These are phyloP conservation scores for Tenthredo distinguenda DNA, from an alignment of 2,888 invertebrate species.

Conservation along the genomic window DNA sequence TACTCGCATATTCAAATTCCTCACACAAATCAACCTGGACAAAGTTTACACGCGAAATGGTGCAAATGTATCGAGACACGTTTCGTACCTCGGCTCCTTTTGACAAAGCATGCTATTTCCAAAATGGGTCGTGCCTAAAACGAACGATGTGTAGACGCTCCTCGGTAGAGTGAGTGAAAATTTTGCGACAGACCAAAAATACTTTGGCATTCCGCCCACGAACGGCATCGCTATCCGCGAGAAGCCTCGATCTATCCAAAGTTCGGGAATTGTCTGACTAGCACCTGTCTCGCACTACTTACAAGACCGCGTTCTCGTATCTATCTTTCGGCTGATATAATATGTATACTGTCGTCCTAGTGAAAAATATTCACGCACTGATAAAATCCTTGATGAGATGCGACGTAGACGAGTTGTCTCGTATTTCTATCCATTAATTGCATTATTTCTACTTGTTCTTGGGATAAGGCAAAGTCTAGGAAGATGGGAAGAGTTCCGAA, in stretches of 20 bases:
- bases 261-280: constrained; percentile 37
- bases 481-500: not conserved
- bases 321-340: not conserved
- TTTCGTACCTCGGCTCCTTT: not conserved
- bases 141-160: constrained; percentile 24
- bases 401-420: not conserved
- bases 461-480: not conserved
- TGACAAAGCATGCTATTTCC: constrained; percentile 55
- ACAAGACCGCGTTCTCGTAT: not conserved
- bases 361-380: not conserved
- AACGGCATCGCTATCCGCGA: constrained; percentile 7
- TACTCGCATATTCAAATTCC: not conserved
- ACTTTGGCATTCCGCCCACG: constrained; percentile 47
- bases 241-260: constrained; percentile 38
- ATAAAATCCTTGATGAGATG: not conserved
- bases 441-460: not conserved
- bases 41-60: not conserved
- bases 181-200: constrained; percentile 48
- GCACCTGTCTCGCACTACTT: constrained; percentile 47
- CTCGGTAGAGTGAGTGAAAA: constrained; percentile 19
- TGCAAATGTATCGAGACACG: not conserved
- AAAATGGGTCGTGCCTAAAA: constrained; percentile 62
- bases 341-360: not conserved
- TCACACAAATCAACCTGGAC: not conserved
- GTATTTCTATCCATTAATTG: not conserved